Base-by-base conservation (phyloP, 2,113 vertebrate genomes). In the Saccopteryx leptura region DNA sequence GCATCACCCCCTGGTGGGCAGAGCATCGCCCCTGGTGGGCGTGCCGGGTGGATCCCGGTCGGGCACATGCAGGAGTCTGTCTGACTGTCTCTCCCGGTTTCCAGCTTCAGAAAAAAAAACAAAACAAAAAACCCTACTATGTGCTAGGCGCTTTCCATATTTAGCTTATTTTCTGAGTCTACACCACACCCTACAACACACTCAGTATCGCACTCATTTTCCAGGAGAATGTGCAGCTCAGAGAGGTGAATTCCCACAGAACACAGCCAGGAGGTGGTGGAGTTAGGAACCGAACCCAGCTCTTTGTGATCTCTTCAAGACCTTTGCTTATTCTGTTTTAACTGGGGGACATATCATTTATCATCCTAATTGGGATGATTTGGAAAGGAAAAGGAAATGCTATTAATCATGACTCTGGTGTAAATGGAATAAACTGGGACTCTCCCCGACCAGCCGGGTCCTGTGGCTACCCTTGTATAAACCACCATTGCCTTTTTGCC, bases 371-470 rank as follows among this genome's bases (percentile, higher is more conserved):
- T 88, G 63, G 63, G 65, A 79, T 21, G 39, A 69, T 94, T 79
- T 75, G 50, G 83, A 88, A 88, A 90, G 18, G 60, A 13, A 88
- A 93, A 96, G 48, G 9, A 33, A 91, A 0, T 56, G 26, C 28
- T 93, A 71, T 24, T 60, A 74, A 31, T 65, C 68, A 78, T 66
- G 24, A 46, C 8, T 24, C n/a, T 72, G 39, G 69, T 26, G 63
- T 15, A 86, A 69, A 9, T 28, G 23, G 6, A 71, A 11, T 28
- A 92, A 72, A n/a, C 24, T 33, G 18, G 39, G 54, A 94, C 26
- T 81, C 15, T 71, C 18, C 28, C 89, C 48, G 24, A 23, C 61
- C 71, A 85, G 61, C 14, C 69, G 9, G 24, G 82, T 72, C 68
- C n/a, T 69, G 11, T 15, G 3, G 21, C 79, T 39, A 81, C 31